These are phyloP conservation scores for Polyodon spathula DNA, from an alignment of 2,113 vertebrate species.

Conservation along the genomic window DNA sequence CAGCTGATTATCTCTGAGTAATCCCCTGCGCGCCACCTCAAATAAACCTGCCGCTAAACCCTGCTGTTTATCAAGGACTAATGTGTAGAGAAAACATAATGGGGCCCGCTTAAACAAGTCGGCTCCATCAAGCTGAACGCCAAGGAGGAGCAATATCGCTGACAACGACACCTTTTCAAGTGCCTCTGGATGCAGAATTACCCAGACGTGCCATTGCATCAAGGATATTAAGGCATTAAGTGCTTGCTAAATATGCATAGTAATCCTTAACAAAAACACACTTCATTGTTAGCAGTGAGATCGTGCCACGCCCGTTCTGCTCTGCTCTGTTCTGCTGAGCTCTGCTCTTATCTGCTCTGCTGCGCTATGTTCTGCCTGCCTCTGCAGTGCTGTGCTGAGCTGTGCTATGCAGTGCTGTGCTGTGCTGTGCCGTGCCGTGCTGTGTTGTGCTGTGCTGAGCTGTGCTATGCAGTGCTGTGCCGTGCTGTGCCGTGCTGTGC, in stretches of 20 bases:
- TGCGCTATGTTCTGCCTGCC: too few relatives aligned
- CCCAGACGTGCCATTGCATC: constrained; percentile 77
- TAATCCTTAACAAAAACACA: constrained; percentile 65
- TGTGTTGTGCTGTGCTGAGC: neutral
- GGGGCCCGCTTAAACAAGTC: constrained; percentile 81
- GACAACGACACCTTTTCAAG: constrained; percentile 79
- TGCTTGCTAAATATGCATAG: constrained; percentile 76
- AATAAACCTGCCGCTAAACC: constrained; percentile 81
- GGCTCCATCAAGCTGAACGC: constrained; percentile 78
- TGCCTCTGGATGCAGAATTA: constrained; percentile 76
- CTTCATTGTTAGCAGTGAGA: constrained; percentile 73
- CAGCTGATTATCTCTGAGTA: constrained; percentile 84
- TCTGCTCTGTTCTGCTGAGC: too few relatives aligned
- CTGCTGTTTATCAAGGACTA: constrained; percentile 85
- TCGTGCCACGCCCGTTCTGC: too few relatives aligned
- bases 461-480: neutral
- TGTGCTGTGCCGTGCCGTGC: too few relatives aligned
- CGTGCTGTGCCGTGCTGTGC: neutral
- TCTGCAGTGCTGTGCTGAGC: neutral
- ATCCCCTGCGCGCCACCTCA: constrained; percentile 77
- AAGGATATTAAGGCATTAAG: constrained; percentile 83
- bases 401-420: too few relatives aligned
- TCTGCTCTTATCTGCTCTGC: too few relatives aligned
- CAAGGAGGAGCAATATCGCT: constrained; percentile 73
- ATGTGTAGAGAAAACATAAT: constrained; percentile 87